Conservation (phyloP, 1,140 invertebrate species). For the Zaprionus ghesquierei region DNA sequence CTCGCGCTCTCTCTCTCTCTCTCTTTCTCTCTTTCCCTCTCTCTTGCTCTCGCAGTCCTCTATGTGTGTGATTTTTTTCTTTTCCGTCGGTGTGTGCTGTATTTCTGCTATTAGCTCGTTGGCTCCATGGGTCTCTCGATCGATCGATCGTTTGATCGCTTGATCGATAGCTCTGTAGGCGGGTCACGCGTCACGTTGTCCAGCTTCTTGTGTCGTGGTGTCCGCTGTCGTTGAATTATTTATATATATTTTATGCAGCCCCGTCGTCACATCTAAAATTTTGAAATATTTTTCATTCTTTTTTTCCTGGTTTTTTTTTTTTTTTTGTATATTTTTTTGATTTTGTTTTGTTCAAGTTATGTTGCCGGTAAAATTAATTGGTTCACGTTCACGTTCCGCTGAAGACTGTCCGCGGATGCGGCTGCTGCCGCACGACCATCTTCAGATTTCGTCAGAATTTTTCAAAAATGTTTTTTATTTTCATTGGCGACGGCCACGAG, state of each 20-base stretch:
- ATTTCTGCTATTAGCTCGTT: conserved; percentile 27
- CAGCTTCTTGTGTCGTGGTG: conserved; percentile 36
- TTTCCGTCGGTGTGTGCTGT: conserved; percentile 4
- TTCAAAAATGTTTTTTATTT: conserved; percentile 45
- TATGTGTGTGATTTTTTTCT: conserved; percentile 16
- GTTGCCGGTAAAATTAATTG: conserved; percentile 50
- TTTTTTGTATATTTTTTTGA: conserved; percentile 1
- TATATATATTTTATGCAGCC: conserved; percentile 61
- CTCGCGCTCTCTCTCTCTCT: conserved; percentile 35
- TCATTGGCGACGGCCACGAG: conserved; percentile 64
- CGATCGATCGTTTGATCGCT: conserved; percentile 43
- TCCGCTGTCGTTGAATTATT: conserved; percentile 66
- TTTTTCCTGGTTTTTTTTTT: conserved; percentile 6
- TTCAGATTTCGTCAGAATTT: conserved; percentile 67
- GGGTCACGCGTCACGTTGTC: conserved; percentile 68
- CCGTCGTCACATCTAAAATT: conserved; percentile 44
- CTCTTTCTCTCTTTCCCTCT: conserved; percentile 3
- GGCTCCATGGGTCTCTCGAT: conserved; percentile 24
- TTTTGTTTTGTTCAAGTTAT: conserved; percentile 44
- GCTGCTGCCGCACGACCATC: conserved; percentile 9
- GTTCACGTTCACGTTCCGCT: conserved; percentile 65
- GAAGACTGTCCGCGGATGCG: conserved; percentile 45
- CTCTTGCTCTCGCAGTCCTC: neutral
- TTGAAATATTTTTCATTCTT: conserved; percentile 5
- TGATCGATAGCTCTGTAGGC: conserved; percentile 75